Percentiles rank a stretch among this genome's conserved stretches.
These are phyloP conservation scores for Astatoreochromis straeleni DNA, from an alignment of 2,113 vertebrate genomes.

Conservation along the genomic window DNA sequence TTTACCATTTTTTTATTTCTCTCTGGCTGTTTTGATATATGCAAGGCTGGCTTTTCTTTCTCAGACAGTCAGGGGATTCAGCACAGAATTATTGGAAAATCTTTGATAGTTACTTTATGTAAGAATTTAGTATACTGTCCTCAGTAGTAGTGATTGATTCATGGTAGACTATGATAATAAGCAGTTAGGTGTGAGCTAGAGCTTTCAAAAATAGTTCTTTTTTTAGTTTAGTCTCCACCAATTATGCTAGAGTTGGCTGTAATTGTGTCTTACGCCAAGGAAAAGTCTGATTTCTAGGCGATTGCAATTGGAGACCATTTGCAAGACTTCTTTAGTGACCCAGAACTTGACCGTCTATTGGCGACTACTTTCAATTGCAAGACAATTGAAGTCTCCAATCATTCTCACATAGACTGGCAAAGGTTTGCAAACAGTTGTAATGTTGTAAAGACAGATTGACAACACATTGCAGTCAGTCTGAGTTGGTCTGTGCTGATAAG, in stretches of 20 bases:
- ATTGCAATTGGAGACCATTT: fast-evolving
- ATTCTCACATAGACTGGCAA: not conserved
- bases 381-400: not conserved
- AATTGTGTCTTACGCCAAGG: not conserved
- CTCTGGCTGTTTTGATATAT: not conserved
- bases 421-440: not conserved
- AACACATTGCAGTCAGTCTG: not conserved
- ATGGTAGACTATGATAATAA: not conserved
- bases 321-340: not conserved
- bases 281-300: not conserved
- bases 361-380: not conserved
- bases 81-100: not conserved
- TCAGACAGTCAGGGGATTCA: not conserved
- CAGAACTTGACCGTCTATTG: not conserved
- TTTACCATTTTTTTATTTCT: not conserved
- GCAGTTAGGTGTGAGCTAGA: not conserved
- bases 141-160: not conserved
- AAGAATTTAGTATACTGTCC: not conserved
- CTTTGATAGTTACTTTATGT: not conserved
- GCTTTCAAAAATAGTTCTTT: not conserved
- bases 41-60: not conserved
- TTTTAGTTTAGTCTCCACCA: not conserved
- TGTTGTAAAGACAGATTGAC: not conserved
- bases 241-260: not conserved
- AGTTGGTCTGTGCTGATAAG: fast-evolving